Percentiles rank a stretch among this genome's conserved stretches.
These are phyloP conservation scores for Cheilosia scutellata DNA, from an alignment of 2,888 invertebrate species.

Conservation along the genomic window DNA sequence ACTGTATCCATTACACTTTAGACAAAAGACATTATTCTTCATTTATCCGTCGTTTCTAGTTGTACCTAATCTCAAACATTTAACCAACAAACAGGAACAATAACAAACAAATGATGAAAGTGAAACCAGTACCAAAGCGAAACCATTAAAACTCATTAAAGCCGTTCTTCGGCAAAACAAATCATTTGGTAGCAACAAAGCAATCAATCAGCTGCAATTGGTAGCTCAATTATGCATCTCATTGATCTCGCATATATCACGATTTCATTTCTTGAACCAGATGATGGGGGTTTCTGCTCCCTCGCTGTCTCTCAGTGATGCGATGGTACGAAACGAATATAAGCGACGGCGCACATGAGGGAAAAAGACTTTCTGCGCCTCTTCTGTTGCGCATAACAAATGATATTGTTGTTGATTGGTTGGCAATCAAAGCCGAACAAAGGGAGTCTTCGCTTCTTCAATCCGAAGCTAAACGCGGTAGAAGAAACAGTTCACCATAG, in stretches of 20 bases:
- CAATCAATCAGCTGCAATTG: conserved; percentile 83
- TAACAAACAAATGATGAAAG: conserved; percentile 47
- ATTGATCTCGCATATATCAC: conserved; percentile 77
- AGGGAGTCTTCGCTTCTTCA: conserved; percentile 48
- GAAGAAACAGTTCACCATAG: conserved; percentile 64
- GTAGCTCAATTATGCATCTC: conserved; percentile 83
- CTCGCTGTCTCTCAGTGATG: conserved; percentile 2
- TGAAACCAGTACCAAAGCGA: conserved; percentile 41
- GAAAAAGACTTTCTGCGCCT: conserved; percentile 47
- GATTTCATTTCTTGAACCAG: conserved; percentile 69
- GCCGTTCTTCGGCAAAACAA: conserved; percentile 63
- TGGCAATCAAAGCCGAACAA: conserved; percentile 68
- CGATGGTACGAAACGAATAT: conserved; percentile 32
- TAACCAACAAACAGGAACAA: conserved; percentile 9
- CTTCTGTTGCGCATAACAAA: conserved; percentile 63
- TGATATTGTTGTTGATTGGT: conserved; percentile 75
- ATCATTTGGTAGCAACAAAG: conserved; percentile 77
- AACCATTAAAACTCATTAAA: conserved; percentile 66
- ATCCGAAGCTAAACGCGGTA: conserved; percentile 61
- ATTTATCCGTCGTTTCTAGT: background rate
- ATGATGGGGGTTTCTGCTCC: conserved; percentile 44
- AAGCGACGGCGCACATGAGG: conserved; percentile 14
- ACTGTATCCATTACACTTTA: conserved; percentile 13
- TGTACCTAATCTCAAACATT: background rate
- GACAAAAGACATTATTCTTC: background rate